A percentile compares a stretch with the other conserved stretches of the same genome.
Evolutionary conservation across 2,888 invertebrate species (phyloP).

Genomic region (Craniophora ligustri): DNA sequence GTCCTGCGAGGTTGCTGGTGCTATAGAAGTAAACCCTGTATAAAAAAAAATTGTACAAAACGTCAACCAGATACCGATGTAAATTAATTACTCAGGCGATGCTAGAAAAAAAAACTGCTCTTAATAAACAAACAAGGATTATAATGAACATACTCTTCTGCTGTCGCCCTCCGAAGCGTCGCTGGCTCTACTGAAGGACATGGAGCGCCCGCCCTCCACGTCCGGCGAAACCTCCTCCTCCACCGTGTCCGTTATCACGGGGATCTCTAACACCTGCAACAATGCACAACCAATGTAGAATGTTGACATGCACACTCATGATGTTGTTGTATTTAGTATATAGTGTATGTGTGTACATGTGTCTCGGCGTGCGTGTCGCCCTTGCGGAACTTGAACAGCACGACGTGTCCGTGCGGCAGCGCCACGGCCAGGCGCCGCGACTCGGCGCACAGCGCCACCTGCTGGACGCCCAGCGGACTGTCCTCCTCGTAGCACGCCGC

Average conservation of each 20-base stretch:
- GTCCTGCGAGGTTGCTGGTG: too few species aligned
- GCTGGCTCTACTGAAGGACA: constrained; percentile 75
- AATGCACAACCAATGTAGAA: not conserved
- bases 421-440: constrained; percentile 95
- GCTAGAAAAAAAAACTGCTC: too few species aligned
- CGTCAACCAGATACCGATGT: too few species aligned
- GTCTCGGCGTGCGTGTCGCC: constrained; percentile 95
- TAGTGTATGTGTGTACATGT: constrained; percentile 84
- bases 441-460: constrained; percentile 97
- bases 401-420: constrained; percentile 97
- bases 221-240: constrained; percentile 96
- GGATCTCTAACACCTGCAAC: constrained; percentile 94
- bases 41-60: too few species aligned
- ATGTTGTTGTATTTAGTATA: too few species aligned
- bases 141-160: constrained; percentile 64
- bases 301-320: not conserved
- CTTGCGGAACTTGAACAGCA: constrained; percentile 98
- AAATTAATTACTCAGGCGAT: too few species aligned
- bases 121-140: not conserved
- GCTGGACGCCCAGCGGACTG: constrained; percentile 96
- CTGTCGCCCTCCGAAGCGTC: constrained; percentile 68
- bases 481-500: constrained; percentile 88
- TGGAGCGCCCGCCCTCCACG: constrained; percentile 89
- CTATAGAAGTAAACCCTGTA: too few species aligned
- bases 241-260: constrained; percentile 91